These are phyloP conservation scores for Sander lucioperca DNA, from an alignment of 2,113 vertebrate genomes.

Conservation along the genomic window DNA sequence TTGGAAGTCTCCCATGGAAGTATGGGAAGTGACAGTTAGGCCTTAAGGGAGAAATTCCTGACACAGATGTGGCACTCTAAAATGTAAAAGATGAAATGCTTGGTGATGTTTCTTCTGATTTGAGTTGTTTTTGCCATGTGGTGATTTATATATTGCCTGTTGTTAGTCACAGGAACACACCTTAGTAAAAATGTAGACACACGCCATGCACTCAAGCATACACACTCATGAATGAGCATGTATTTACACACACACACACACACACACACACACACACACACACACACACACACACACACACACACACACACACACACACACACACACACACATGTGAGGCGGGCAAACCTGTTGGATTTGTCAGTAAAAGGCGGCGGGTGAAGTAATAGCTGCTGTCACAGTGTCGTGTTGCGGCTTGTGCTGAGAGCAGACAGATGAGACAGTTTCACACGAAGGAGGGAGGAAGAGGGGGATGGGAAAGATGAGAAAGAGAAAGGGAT, in stretches of 20 bases:
- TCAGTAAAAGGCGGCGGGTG: constrained; percentile 78
- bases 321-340: constrained; percentile 10
- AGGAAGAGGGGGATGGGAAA: constrained; percentile 40
- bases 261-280: constrained; percentile 10
- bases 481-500: constrained; percentile 43
- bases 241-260: background rate
- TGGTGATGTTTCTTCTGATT: background rate
- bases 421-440: constrained; percentile 67
- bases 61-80: background rate
- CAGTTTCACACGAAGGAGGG: constrained; percentile 79
- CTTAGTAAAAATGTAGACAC: constrained; percentile 39
- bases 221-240: constrained; percentile 1
- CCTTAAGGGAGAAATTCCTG: constrained; percentile 3
- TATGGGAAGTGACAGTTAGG: constrained; percentile 44
- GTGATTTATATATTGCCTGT: constrained; percentile 11
- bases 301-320: constrained; percentile 9
- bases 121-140: constrained; percentile 14
- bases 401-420: constrained; percentile 84
- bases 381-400: constrained; percentile 78
- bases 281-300: constrained; percentile 13
- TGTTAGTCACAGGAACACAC: constrained; percentile 64
- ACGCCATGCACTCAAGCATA: constrained; percentile 1
- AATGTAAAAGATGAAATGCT: constrained; percentile 1
- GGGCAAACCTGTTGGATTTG: constrained; percentile 79
- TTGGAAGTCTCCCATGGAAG: background rate